These are phyloP conservation scores for Cephus pulcher DNA, from an alignment of 2,888 invertebrate species.

Conservation along the genomic window DNA sequence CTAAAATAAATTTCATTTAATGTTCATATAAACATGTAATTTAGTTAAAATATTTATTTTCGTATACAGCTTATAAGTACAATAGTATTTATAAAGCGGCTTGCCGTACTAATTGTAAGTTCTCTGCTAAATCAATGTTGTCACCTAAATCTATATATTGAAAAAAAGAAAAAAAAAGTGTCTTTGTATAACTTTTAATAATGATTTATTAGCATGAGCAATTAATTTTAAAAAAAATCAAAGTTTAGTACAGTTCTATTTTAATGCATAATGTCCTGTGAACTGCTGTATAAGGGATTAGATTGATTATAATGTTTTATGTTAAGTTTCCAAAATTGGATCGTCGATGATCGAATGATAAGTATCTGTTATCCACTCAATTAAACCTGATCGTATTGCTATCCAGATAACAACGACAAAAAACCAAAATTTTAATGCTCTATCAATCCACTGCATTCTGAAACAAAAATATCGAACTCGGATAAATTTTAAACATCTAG, in stretches of 20 bases:
- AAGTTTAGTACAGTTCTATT: not conserved
- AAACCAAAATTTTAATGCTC: slow-evolving; percentile 35
- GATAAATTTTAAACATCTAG: not conserved
- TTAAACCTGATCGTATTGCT: slow-evolving; percentile 23
- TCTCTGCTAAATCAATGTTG: not conserved
- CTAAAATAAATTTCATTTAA: not conserved
- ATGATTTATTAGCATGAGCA: not conserved
- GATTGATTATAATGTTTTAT: not conserved
- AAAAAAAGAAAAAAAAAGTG: not conserved
- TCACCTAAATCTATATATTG: not conserved
- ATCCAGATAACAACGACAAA: slow-evolving; percentile 34
- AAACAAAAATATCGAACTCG: slow-evolving; percentile 29
- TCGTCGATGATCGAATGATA: not conserved
- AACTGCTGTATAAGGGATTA: not conserved
- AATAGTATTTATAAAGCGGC: not conserved
- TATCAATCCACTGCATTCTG: slow-evolving; percentile 60
- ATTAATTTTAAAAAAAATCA: not conserved
- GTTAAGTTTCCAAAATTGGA: not conserved
- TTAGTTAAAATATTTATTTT: not conserved
- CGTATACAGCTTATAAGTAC: not conserved
- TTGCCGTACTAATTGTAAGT: not conserved
- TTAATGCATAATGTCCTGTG: not conserved
- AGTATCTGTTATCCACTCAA: not conserved
- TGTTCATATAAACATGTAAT: not conserved
- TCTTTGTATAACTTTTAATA: not conserved